Evolutionary conservation across 1,140 invertebrate genomes (phyloP), one percentile per base, ranked within the genome.

Genomic region (Drosophila neocordata): DNA sequence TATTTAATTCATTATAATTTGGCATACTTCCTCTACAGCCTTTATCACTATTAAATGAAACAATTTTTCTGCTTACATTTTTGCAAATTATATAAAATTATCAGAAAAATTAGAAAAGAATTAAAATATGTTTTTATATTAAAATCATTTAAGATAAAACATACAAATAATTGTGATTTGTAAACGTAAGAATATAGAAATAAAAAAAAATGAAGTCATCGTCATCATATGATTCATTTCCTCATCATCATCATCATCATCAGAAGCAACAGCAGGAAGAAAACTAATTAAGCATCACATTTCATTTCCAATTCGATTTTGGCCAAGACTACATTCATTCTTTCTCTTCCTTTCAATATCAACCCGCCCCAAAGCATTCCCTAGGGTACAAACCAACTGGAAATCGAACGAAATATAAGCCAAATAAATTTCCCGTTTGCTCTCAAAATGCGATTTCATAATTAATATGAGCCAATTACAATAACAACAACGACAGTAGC

Each of bases 251-350:
- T 34, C 11, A 27, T 41, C 34, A 61, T 62, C 72, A 27, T 38
- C 20, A 38, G 27, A 27, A 34, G 35, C 24, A 37, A 18, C 24
- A 34, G 31, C 27, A 65, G 15, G 12, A 57, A 60, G 65, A 83
- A 82, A 88, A 89, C 83, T 88, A 88, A 88, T 88, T 88, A 88
- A 79, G 76, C 79, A 88, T 88, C 84, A 81, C 80, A 88, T 88
- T 88, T 88, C 83, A 83, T 66, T 82, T 89, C 75, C 79, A 74
- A 84, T 83, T 73, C 68, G 57, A 52, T 67, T 58, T 77, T 56
- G 64, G 61, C 73, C 75, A 34, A 13, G 52, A 8, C 24, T 34
- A 55, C 27, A 18, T 55, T 5, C 20, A 15, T 55, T 13, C 52
- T 20, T 44, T 18, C 48, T 27, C 51, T 27, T 34, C 8, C 27